Percentiles rank a stretch among this genome's conserved stretches.
These are phyloP conservation scores for Ornithoptera priamus DNA, from an alignment of 2,888 invertebrate species.

Conservation along the genomic window DNA sequence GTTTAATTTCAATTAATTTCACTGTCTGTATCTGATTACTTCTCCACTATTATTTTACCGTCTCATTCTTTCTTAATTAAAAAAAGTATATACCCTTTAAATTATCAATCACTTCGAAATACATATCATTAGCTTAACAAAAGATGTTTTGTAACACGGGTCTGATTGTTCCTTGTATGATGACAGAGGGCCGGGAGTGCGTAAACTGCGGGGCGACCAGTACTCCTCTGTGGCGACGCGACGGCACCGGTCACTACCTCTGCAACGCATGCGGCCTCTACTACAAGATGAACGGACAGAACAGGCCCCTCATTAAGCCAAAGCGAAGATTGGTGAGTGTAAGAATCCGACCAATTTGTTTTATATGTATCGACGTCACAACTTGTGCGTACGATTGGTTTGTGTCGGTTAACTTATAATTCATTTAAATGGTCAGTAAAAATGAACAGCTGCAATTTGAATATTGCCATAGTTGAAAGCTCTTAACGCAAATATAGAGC, in stretches of 20 bases:
- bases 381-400: not conserved
- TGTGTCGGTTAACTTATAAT: not conserved
- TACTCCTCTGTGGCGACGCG: constrained; percentile 98
- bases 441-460: not conserved
- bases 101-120: not conserved
- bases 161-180: constrained; percentile 32
- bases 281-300: constrained; percentile 99
- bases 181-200: constrained; percentile 96
- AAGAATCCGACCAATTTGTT: constrained; percentile 78
- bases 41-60: not conserved
- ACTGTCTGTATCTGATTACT: not conserved
- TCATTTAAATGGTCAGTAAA: too few species aligned
- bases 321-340: constrained; percentile 99
- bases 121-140: constrained; percentile 1
- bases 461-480: not conserved
- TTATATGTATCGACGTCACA: constrained; percentile 27
- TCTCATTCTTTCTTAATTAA: not conserved
- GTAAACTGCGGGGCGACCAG: constrained; percentile 99
- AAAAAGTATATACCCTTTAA: not conserved
- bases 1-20: not conserved
- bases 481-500: not conserved
- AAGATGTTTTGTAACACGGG: constrained; percentile 1
- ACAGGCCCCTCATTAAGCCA: constrained; percentile 98
- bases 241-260: constrained; percentile 98
- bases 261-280: constrained; percentile 99